Base-by-base conservation (phyloP, 2,113 vertebrate species). In the Dolichotis patagonum region DNA sequence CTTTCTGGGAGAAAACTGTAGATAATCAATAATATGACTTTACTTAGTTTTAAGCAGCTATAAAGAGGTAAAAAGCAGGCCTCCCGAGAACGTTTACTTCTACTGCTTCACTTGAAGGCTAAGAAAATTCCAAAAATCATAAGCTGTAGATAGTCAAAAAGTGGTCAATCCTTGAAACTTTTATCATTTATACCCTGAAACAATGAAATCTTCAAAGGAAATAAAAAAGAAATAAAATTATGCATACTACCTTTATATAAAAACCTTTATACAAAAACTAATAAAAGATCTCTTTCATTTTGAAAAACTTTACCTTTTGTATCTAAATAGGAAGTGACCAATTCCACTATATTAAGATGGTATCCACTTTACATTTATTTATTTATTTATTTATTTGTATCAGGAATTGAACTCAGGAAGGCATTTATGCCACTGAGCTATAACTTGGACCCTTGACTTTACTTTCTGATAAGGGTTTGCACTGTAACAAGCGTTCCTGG, bases 191-290 rank as follows among this genome's bases (percentile, higher is more conserved):
- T n/a, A 94, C 8, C 35, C 24, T 52, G 91, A 86, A 58, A 94
- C 41, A 96, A 73, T 19, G 71, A 32, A 52, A 85, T 67, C 12
- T 62, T 49, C 73, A 93, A 94, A 94, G 54, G 60, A 95, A 91
- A 0, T 87, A 32, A 94, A 95, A 71, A 75, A 20, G 6, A 93
- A 92, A 94, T 95, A 90, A 92, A 84, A 95, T 85, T 88, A 94
- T 77, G 69, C 67, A 85, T 46, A 94, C 10, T 54, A 91, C 9
- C 2, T 73, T 54, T 67, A 91, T 67, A 92, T 83, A 13, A 88
- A 96, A n/a, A 91, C 9, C 2, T 73, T 54, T 67, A 91, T 67
- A 92, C 80, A 13, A 88, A 96, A 83, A 88, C 41, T 69, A 94
- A 83, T 54, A 30, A 81, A 92, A 96, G 26, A 87, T 46, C 13